phyloP scores from a whole-genome alignment of 2,888 invertebrate species.

The Cotesia congregata region DNA sequence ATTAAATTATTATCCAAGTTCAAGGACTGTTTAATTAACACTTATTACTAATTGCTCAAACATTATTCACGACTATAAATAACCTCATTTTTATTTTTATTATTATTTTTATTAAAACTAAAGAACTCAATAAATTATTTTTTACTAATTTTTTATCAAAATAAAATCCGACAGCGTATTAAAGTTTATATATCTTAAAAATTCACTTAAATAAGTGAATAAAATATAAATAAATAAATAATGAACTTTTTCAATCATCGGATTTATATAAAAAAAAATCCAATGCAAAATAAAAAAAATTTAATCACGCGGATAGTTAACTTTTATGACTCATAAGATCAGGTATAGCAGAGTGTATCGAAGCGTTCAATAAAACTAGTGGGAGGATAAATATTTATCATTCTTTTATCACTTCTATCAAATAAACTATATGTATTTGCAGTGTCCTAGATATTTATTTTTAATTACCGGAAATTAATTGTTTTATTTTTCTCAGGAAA shows the following conservation, averaged over 20 bases:
- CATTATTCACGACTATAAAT: background rate
- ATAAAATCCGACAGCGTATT: too few relatives aligned
- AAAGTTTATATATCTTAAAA: too few relatives aligned
- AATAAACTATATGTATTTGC: background rate
- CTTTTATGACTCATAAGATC: conserved; percentile 53
- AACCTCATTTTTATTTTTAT: too few relatives aligned
- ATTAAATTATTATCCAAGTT: background rate
- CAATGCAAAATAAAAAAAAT: background rate
- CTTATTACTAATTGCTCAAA: background rate
- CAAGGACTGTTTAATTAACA: background rate
- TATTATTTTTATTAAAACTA: too few relatives aligned
- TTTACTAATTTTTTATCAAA: too few relatives aligned
- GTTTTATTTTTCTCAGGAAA: conserved; percentile 78
- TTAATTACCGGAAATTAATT: conserved; percentile 4
- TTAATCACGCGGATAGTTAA: conserved; percentile 53
- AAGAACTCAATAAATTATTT: too few relatives aligned
- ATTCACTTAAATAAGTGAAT: background rate
- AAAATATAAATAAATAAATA: background rate
- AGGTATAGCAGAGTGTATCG: conserved; percentile 24
- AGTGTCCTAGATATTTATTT: background rate
- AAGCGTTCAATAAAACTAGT: conserved; percentile 57
- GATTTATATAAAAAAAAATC: background rate
- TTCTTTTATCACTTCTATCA: conserved; percentile 8
- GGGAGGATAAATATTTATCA: conserved; percentile 62
- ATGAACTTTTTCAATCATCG: background rate